These are phyloP conservation scores for Formica aserva DNA, from an alignment of 2,888 invertebrate genomes.

Conservation along the genomic window DNA sequence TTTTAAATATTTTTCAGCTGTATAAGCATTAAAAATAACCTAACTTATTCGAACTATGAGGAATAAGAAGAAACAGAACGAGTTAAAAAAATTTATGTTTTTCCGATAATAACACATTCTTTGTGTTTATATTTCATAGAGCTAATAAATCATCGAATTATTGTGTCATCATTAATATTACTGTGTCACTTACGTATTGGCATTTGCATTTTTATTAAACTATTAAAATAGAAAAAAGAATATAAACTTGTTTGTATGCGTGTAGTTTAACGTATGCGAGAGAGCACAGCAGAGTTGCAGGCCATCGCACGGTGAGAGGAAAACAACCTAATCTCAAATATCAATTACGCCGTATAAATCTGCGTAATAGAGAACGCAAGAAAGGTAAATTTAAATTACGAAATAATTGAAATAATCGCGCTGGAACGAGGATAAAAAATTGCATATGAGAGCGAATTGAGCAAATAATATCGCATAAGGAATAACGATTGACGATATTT, in stretches of 20 bases:
- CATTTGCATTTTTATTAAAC: background rate
- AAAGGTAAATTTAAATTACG: slow-evolving; percentile 54
- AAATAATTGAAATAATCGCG: slow-evolving; percentile 46
- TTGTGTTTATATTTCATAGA: background rate
- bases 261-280: background rate
- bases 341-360: slow-evolving; percentile 21
- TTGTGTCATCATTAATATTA: background rate
- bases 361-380: slow-evolving; percentile 24
- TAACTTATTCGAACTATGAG: background rate
- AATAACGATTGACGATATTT: slow-evolving; percentile 11
- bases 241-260: background rate
- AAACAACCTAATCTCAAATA: slow-evolving; percentile 36
- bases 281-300: background rate
- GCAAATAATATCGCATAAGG: background rate
- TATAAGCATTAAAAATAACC: background rate
- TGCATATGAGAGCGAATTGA: background rate
- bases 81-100: background rate
- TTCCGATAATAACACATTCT: too few relatives aligned
- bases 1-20: background rate
- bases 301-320: slow-evolving; percentile 19
- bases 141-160: slow-evolving; percentile 18
- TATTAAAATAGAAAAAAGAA: background rate
- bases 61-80: background rate
- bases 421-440: slow-evolving; percentile 14
- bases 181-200: background rate